Evolutionary conservation across 2,797 vertebrate species (phyloP).

Genomic region (Carapus acus): DNA sequence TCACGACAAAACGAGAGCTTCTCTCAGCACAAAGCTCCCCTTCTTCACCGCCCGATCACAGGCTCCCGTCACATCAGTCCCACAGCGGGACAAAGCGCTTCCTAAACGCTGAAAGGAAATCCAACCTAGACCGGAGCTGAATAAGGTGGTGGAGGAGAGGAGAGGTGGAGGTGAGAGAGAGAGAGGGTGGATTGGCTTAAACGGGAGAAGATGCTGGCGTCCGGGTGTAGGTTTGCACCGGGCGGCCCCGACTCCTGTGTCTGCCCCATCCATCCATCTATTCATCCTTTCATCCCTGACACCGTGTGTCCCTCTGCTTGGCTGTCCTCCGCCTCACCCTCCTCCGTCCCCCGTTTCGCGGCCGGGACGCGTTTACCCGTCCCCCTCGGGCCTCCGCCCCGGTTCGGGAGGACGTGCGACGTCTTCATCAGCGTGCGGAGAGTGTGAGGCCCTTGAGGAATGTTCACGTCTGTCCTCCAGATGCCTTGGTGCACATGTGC

Average conservation of each 20-base stretch:
- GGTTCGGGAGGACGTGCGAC: too few species aligned
- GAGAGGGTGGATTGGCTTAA: constrained; percentile 57
- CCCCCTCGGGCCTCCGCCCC: too few species aligned
- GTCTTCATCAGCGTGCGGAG: not conserved
- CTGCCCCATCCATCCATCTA: constrained; percentile 15
- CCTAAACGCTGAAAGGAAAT: constrained; percentile 70
- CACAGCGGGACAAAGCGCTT: constrained; percentile 66
- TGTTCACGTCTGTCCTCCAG: not conserved
- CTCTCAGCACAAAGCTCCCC: constrained; percentile 60
- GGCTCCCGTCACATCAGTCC: constrained; percentile 64
- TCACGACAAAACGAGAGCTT: constrained; percentile 54
- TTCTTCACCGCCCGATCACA: constrained; percentile 63
- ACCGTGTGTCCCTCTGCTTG: constrained; percentile 43
- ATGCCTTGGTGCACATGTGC: not conserved
- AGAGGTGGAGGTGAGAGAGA: constrained; percentile 1
- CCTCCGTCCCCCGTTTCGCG: constrained; percentile 24
- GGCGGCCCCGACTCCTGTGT: constrained; percentile 54
- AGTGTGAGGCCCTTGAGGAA: not conserved
- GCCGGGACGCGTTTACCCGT: not conserved
- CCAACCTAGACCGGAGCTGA: constrained; percentile 63
- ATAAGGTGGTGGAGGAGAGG: constrained; percentile 53
- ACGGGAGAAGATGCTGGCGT: constrained; percentile 53
- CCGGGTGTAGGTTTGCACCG: constrained; percentile 61
- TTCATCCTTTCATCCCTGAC: constrained; percentile 48
- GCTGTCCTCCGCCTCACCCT: constrained; percentile 63